phyloP scores from a whole-genome alignment of 2,113 vertebrate genomes.

The Martes martes region DNA sequence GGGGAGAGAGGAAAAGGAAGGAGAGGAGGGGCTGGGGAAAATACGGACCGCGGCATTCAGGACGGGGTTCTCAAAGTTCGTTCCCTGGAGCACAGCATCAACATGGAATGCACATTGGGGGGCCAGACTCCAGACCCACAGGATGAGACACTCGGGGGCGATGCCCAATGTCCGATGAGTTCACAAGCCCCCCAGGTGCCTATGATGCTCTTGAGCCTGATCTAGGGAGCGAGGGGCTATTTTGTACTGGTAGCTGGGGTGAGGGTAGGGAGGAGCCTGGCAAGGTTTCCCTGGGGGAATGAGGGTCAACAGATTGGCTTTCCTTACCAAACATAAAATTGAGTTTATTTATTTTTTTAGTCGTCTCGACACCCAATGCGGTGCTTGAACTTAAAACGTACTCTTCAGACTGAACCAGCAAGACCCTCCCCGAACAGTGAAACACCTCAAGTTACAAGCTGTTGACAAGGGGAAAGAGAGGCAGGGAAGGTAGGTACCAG shows the following conservation, averaged over 20 bases:
- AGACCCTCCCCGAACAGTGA: neutral
- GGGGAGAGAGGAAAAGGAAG: neutral
- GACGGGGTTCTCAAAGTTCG: neutral
- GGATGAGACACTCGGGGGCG: neutral
- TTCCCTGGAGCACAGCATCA: neutral
- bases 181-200: neutral
- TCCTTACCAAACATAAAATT: neutral
- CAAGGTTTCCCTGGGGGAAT: neutral
- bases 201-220: neutral
- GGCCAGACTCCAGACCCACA: neutral
- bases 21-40: neutral
- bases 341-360: neutral
- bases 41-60: neutral
- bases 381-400: neutral
- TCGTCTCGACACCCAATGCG: neutral
- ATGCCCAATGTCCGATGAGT: neutral
- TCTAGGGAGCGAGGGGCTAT: neutral
- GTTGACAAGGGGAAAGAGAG: neutral
- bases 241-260: rapidly evolving
- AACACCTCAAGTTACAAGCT: neutral
- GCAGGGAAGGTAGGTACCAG: neutral
- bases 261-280: neutral
- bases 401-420: neutral
- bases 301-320: neutral
- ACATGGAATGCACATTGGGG: neutral